Conservation (phyloP, 2,888 invertebrate species). For the Myopa tessellatipennis region DNA sequence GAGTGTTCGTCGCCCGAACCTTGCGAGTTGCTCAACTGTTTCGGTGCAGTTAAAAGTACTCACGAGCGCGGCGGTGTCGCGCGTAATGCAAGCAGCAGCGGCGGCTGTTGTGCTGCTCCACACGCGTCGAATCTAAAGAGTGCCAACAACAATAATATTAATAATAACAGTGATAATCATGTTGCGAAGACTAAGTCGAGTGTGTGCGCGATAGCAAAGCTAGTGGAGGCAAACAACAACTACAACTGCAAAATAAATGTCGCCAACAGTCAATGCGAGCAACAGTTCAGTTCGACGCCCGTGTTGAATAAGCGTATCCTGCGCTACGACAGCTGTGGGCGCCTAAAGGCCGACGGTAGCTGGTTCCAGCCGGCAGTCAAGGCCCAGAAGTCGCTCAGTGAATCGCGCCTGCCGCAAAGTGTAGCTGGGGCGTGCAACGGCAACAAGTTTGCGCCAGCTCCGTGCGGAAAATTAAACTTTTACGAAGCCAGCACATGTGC, state of each 20-base stretch:
- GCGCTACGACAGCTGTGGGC: constrained; percentile 61
- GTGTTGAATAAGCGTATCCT: constrained; percentile 50
- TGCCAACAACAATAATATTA: constrained; percentile 34
- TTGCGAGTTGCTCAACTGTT: constrained; percentile 57
- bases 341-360: constrained; percentile 52
- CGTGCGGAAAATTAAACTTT: constrained; percentile 47
- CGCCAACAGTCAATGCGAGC: constrained; percentile 2
- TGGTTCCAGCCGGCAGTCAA: not conserved
- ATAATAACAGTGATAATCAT: constrained; percentile 18
- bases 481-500: not conserved
- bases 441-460: constrained; percentile 50
- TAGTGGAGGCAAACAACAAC: constrained; percentile 12
- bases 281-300: constrained; percentile 20
- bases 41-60: constrained; percentile 48
- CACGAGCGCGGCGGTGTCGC: constrained; percentile 36
- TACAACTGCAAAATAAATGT: constrained; percentile 25
- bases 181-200: not conserved
- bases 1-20: constrained; percentile 43
- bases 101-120: constrained; percentile 42
- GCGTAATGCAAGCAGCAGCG: constrained; percentile 43
- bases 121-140: not conserved
- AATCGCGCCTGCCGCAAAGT: constrained; percentile 47
- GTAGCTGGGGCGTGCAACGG: constrained; percentile 33
- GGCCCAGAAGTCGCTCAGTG: constrained; percentile 47
- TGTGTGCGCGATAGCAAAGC: constrained; percentile 9